These are phyloP conservation scores for Drosophila lutescens DNA, from an alignment of 2,888 invertebrate species.

Conservation along the genomic window DNA sequence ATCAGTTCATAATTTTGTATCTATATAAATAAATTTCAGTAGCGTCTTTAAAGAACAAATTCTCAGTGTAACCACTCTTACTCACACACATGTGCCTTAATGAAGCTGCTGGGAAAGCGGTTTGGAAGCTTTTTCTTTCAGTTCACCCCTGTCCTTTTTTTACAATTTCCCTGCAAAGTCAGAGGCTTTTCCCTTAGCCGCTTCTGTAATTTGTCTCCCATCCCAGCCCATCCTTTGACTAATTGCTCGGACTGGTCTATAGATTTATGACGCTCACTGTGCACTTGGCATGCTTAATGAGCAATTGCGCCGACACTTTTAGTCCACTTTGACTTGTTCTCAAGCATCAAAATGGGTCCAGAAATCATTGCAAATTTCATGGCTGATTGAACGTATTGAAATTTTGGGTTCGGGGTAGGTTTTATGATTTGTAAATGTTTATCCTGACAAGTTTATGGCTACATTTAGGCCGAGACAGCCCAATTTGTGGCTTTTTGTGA, in stretches of 20 bases:
- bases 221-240: conserved; percentile 36
- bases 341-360: background rate
- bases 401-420: conserved; percentile 44
- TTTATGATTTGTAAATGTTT: conserved; percentile 81
- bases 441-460: conserved; percentile 69
- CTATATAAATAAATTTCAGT: too few relatives aligned
- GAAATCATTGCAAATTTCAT: conserved; percentile 49
- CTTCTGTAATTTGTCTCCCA: conserved; percentile 23
- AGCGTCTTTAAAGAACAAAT: too few relatives aligned
- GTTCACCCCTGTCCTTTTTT: conserved; percentile 20
- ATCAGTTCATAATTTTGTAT: too few relatives aligned
- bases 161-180: conserved; percentile 32
- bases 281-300: conserved; percentile 43
- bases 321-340: conserved; percentile 10
- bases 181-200: conserved; percentile 18
- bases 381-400: conserved; percentile 57
- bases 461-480: conserved; percentile 52
- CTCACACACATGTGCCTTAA: conserved; percentile 18
- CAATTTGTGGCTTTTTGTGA: conserved; percentile 66
- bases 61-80: background rate
- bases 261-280: conserved; percentile 28
- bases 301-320: conserved; percentile 54
- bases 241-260: conserved; percentile 50
- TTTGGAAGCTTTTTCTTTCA: conserved; percentile 4
- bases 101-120: conserved; percentile 37